Base-by-base conservation (phyloP, 2,888 invertebrate species). In the Oxytorus armatus region DNA sequence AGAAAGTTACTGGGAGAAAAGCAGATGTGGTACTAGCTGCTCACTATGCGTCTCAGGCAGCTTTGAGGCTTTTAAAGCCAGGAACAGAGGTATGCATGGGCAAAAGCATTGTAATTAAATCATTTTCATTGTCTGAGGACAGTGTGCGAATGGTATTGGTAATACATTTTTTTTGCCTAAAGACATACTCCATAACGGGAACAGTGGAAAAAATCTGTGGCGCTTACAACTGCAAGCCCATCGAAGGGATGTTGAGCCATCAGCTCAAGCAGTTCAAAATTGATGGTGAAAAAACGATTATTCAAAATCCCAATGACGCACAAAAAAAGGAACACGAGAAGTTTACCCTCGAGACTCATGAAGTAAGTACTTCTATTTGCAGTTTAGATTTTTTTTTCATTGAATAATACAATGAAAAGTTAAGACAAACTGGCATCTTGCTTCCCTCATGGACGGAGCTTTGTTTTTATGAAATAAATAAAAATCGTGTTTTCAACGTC, bases 281-380 rank as follows among this genome's bases (percentile, higher is more conserved):
- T 90, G 99, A 99, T 92, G 99, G 99, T 16, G 99, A 99, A 89
- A 99, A 99, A 93, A 97, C 97, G 23, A 97, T 98, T 85, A 98
- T 98, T 88, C 97, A 99, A 92, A 99, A 99, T 93, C 99, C 99
- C 18, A 97, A 96, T 85, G 99, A 99, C 91, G 96, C 97, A 29
- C 99, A 99, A 92, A 96, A 97, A 88, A 98, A 98, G 90, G 99
- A 99, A 90, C 98, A 99, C 92, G 99, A 99, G 92, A 99, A 99
- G 92, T 97, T 96, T 90, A 97, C 96, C 79, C 95, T 99, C 91
- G 98, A 98, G 91, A 96, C 96, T 69, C 96, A 99, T 92, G 99
- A 99, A 93, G 99, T 90, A 84, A 68, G 77, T 81, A 51, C 39
- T 8, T 7, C 8, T 1, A 8, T 29, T 29, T 5, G 36, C 8